These are phyloP conservation scores for Manduca sexta DNA, from an alignment of 1,140 invertebrate genomes.

Conservation along the genomic window DNA sequence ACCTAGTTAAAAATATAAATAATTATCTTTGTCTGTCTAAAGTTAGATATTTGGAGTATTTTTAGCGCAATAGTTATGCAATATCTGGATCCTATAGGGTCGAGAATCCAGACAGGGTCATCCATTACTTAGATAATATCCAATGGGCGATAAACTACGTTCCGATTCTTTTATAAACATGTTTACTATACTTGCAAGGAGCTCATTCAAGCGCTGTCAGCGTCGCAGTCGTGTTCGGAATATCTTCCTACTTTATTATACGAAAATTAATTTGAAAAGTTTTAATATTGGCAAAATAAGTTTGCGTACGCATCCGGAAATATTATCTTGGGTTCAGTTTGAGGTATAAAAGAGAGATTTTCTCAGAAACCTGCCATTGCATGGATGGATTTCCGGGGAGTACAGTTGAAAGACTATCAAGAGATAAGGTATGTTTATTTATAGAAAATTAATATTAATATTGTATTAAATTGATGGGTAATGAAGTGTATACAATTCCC, in stretches of 20 bases:
- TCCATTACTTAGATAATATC: not conserved
- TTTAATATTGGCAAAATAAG: slow-evolving; percentile 1
- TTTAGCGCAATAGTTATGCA: too few relatives aligned
- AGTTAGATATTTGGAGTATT: too few relatives aligned
- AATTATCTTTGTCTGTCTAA: too few relatives aligned
- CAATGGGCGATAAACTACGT: slow-evolving; percentile 2
- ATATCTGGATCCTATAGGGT: too few relatives aligned
- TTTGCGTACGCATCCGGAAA: not conserved
- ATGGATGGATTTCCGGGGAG: not conserved
- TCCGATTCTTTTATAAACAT: slow-evolving; percentile 4
- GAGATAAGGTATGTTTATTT: not conserved
- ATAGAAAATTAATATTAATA: not conserved
- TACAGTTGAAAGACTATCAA: not conserved
- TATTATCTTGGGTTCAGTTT: not conserved
- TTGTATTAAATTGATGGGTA: too few relatives aligned
- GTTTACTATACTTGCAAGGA: not conserved
- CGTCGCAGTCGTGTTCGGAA: not conserved
- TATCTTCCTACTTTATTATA: not conserved
- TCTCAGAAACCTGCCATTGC: not conserved
- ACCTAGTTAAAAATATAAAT: too few relatives aligned
- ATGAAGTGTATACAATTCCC: too few relatives aligned
- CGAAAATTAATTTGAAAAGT: not conserved
- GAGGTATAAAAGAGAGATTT: not conserved
- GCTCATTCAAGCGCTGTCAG: not conserved
- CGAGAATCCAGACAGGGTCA: not conserved